phyloP scores from a whole-genome alignment of 2,797 vertebrate species.

The Danio tinwini region DNA sequence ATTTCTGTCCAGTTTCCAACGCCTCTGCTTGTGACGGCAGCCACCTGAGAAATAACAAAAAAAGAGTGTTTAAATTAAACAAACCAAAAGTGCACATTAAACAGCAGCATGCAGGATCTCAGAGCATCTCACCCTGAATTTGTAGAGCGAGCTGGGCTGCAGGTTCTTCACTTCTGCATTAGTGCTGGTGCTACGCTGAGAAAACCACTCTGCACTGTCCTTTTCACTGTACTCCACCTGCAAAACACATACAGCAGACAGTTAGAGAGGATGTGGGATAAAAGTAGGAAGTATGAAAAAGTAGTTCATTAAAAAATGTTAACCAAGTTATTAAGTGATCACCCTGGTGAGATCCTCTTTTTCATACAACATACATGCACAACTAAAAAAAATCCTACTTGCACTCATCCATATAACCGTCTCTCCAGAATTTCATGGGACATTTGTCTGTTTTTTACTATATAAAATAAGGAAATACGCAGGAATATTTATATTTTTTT shows the following conservation, averaged over 20 bases:
- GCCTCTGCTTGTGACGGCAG: slow-evolving; percentile 92
- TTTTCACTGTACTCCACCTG: slow-evolving; percentile 89
- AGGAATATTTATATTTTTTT: too few species aligned
- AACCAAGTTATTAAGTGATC: too few species aligned
- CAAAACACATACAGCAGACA: slow-evolving; percentile 12
- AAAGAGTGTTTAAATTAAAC: not conserved
- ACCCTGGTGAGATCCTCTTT: too few species aligned
- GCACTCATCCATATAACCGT: too few species aligned
- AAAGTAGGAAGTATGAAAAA: not conserved
- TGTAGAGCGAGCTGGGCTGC: slow-evolving; percentile 81
- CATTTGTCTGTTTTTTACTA: too few species aligned
- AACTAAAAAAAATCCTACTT: too few species aligned
- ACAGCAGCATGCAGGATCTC: not conserved
- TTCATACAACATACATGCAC: too few species aligned
- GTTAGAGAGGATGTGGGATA: slow-evolving; percentile 14
- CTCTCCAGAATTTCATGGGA: too few species aligned
- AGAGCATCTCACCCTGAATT: slow-evolving; percentile 83
- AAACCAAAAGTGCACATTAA: not conserved
- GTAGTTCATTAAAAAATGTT: too few species aligned
- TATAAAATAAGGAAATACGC: too few species aligned
- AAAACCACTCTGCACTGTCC: slow-evolving; percentile 84
- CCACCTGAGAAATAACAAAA: slow-evolving; percentile 80
- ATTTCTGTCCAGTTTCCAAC: slow-evolving; percentile 92
- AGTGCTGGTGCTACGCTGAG: slow-evolving; percentile 77
- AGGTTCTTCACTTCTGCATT: slow-evolving; percentile 81